Evolutionary conservation across 53 echinoderm and acorn worm species (phyloP).

Genomic region (Arbacia lixula): DNA sequence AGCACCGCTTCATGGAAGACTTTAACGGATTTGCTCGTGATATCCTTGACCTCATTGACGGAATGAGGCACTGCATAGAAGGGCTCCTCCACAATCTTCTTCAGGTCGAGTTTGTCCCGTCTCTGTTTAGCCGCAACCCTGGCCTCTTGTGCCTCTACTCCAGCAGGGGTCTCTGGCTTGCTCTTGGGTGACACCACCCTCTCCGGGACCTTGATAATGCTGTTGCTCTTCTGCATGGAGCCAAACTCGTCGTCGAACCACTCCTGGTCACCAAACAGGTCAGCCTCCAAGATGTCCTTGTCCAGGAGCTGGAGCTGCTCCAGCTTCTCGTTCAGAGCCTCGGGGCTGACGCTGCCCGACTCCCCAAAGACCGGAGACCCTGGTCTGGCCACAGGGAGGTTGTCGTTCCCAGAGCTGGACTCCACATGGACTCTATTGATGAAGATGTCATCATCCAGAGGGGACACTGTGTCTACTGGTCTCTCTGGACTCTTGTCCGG

Average conservation of each 20-base stretch:
- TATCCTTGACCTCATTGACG: conserved; percentile 69
- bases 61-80: conserved; percentile 98
- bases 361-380: conserved; percentile 93
- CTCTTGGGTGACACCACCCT: conserved; percentile 27
- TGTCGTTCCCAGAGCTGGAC: conserved; percentile 73
- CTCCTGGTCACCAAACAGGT: conserved; percentile 94
- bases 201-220: conserved; percentile 90
- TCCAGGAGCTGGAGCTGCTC: conserved; percentile 78
- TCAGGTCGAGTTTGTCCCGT: conserved; percentile 74
- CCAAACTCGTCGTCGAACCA: conserved; percentile 99
- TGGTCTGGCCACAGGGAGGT: conserved; percentile 82
- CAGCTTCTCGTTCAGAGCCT: conserved; percentile 82
- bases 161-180: conserved; percentile 25
- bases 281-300: conserved; percentile 79
- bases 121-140: conserved; percentile 35
- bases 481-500: conserved; percentile 73
- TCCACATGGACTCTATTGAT: conserved; percentile 81
- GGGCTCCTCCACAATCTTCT: conserved; percentile 84
- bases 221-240: conserved; percentile 92
- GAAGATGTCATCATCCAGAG: conserved; percentile 87
- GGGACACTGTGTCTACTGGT: conserved; percentile 51
- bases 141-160: conserved; percentile 46
- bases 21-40: conserved; percentile 73
- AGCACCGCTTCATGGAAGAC: conserved; percentile 75
- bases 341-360: conserved; percentile 87